Evolutionary conservation across 2,888 invertebrate species (phyloP), one percentile per base, ranked within the genome.

Genomic region (Drosophila gaucha): DNA sequence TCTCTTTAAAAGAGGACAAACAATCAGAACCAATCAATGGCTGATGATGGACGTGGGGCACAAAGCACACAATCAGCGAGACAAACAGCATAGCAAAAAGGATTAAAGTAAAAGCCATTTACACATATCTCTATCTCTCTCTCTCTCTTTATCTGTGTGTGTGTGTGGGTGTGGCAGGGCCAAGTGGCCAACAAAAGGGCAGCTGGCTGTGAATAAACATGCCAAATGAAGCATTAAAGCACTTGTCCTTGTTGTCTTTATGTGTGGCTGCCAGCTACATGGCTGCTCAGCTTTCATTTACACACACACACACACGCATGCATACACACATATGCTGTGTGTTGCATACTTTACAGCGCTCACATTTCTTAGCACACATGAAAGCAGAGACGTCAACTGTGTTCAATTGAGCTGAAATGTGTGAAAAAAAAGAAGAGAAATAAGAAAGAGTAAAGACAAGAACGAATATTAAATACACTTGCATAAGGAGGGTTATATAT

Each of bases 151-250:
- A 24, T 49, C 38, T 41, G 35, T 31, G 39, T 59, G 54, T 52
- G 52, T 36, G 55, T 41, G 33, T 54, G 55, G 20, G 36, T 22
- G 18, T 43, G 74, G 66, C 73, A 75, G 65, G 65, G 80, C 80
- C 80, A 72, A 77, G 85, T 85, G 88, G 77, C 89, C 80, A 78
- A 84, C 85, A 86, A 85, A 83, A 74, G 79, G 85, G 60, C 80
- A 80, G 68, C 75, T 75, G 83, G 69, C 86, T 82, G 80, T 82
- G 78, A 76, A 79, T 78, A 89, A 84, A 86, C 89, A 87, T 78
- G 76, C 65, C 89, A 90, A 90, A 90, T 89, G 90, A 90, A 90
- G 89, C 90, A 90, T 90, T 87, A 90, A 89, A 80, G 79, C 86
- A 86, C 87, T 85, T 85, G 87, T 85, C 66, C 77, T 74, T 80